phyloP scores from a whole-genome alignment of 2,888 invertebrate species.

The Leptothorax acervorum region DNA sequence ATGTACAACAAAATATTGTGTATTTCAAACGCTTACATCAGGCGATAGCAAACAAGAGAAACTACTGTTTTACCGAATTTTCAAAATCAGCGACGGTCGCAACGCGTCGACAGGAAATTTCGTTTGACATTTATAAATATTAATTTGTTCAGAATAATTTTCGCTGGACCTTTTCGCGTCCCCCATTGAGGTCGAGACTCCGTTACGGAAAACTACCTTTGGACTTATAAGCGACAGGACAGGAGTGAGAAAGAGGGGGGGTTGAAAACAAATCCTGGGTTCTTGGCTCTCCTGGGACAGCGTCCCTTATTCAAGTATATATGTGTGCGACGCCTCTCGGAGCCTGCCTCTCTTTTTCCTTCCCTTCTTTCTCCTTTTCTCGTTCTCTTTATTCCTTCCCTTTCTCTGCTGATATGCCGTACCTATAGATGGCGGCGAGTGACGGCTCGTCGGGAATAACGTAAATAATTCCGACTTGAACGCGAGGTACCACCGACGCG shows the following conservation, averaged over 20 bases:
- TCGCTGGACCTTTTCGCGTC: slow-evolving; percentile 36
- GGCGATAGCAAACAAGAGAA: background rate
- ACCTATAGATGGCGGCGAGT: slow-evolving; percentile 57
- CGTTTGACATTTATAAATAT: slow-evolving; percentile 67
- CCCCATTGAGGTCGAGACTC: slow-evolving; percentile 69
- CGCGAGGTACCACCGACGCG: slow-evolving; percentile 30
- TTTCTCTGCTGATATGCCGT: slow-evolving; percentile 6
- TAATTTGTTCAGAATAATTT: slow-evolving; percentile 62
- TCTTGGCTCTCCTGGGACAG: slow-evolving; percentile 78
- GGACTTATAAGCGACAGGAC: slow-evolving; percentile 43
- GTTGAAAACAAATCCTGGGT: slow-evolving; percentile 80
- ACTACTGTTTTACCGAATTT: background rate
- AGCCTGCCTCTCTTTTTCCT: slow-evolving; percentile 38
- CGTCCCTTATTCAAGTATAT: slow-evolving; percentile 67
- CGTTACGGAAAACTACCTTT: slow-evolving; percentile 75
- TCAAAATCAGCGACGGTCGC: background rate
- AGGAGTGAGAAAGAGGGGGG: slow-evolving; percentile 49
- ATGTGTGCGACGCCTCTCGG: slow-evolving; percentile 58
- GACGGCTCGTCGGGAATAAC: slow-evolving; percentile 74
- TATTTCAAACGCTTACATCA: background rate
- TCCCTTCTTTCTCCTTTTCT: slow-evolving; percentile 42
- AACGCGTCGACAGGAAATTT: slow-evolving; percentile 14
- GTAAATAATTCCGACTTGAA: slow-evolving; percentile 77
- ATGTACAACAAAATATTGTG: background rate
- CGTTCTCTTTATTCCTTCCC: slow-evolving; percentile 24